Base-by-base conservation (phyloP, 1,140 invertebrate species). In the Micrasema longulum region DNA sequence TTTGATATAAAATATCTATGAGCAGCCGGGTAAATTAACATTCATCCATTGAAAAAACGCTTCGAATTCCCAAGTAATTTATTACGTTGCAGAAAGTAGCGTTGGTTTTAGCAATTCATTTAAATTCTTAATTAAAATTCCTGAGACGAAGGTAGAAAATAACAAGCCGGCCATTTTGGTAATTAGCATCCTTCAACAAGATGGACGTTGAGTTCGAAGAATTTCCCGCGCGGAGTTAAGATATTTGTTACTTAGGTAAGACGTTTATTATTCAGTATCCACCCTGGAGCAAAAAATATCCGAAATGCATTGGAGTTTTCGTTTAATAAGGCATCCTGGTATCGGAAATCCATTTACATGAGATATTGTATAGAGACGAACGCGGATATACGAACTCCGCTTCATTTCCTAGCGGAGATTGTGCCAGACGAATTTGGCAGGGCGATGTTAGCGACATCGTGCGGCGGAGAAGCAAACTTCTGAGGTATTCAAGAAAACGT, bases 321-420 rank as follows among this genome's bases (percentile, higher is more conserved):
- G 66, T 68, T 70, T 65, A 74, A 74, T 74, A 74, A 69, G 38
- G 64, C 60, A 43, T 50, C 47, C 36, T 50, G 67, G 55, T 69
- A 74, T 70, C 68, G 72, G 72, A 66, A 74, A 74, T 55, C 72
- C 57, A 66, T 73, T 70, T 74, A 57, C 67, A 70, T 57, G 35
- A 45, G 72, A 65, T 74, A 70, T 70, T 69, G 67, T 66, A 48
- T 31, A 31, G 26, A 31, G 26, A 31, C 57, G 20, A 38, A 31
- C 66, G 57, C 66, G 66, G 43, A 69, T 64, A 57, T 47, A 45
- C 43, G 43, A 14, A 11, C 43, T 18, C 38, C 16, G 16, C n/a
- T 23, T 41, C 72, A 70, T 70, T 74, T 69, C 72, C 72, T 57
- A 62, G 48, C 72, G 62, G 72, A 74, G 72, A 74, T 74, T 74